A percentile compares a stretch with the other conserved stretches of the same genome.
phyloP scores from a whole-genome alignment of 2,113 vertebrate genomes.

The Poeciliopsis occidentalis region DNA sequence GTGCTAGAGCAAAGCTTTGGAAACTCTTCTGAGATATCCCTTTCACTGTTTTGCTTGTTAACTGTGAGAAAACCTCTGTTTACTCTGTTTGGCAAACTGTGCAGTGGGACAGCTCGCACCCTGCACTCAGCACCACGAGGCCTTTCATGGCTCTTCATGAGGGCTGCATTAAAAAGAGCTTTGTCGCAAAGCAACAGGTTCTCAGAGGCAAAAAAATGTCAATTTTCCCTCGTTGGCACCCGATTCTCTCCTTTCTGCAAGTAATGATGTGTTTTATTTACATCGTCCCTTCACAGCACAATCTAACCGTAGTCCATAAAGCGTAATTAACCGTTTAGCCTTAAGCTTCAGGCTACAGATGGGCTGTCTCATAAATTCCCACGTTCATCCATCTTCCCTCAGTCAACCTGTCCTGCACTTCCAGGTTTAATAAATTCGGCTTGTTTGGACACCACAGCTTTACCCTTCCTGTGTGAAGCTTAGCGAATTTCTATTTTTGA shows the following conservation, averaged over 20 bases:
- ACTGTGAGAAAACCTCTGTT: slow-evolving; percentile 80
- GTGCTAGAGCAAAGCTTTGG: slow-evolving; percentile 3
- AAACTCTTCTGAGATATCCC: slow-evolving; percentile 55
- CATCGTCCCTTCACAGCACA: slow-evolving; percentile 70
- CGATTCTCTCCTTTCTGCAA: slow-evolving; percentile 54
- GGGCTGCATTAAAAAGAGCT: slow-evolving; percentile 81
- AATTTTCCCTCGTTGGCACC: slow-evolving; percentile 71
- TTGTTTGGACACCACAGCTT: slow-evolving; percentile 50
- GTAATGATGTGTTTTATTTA: slow-evolving; percentile 86
- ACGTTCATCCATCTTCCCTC: slow-evolving; percentile 71
- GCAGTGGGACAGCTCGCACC: slow-evolving; percentile 67
- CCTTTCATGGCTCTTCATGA: slow-evolving; percentile 77
- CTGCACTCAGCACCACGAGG: slow-evolving; percentile 56
- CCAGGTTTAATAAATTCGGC: slow-evolving; percentile 54
- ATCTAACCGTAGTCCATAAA: slow-evolving; percentile 76
- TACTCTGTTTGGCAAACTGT: slow-evolving; percentile 77
- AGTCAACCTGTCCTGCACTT: slow-evolving; percentile 66
- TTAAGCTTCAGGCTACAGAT: slow-evolving; percentile 73
- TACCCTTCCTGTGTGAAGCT: slow-evolving; percentile 23
- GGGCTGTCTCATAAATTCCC: slow-evolving; percentile 73
- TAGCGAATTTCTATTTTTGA: slow-evolving; percentile 3
- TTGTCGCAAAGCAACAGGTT: slow-evolving; percentile 89
- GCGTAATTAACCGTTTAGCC: slow-evolving; percentile 79
- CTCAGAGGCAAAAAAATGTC: slow-evolving; percentile 84
- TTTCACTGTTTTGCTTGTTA: slow-evolving; percentile 60